phyloP scores from a whole-genome alignment of 2,113 vertebrate species.

The Pungitius pungitius region DNA sequence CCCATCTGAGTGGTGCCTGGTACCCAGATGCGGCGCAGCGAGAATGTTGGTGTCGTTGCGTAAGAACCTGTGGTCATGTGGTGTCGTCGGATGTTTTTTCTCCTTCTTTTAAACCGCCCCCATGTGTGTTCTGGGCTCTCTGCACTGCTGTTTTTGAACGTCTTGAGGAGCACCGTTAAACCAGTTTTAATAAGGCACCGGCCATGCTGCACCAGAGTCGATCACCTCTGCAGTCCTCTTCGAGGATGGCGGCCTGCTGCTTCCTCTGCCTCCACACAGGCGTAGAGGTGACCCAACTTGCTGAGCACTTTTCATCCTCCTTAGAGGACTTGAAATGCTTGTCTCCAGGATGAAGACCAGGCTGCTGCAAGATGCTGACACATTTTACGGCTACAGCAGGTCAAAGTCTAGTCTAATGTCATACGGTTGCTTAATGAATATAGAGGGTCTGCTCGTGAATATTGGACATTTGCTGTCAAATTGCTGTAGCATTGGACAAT shows the following conservation, averaged over 20 bases:
- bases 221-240: conserved; percentile 38
- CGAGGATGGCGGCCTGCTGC: neutral
- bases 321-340: neutral
- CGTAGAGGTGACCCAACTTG: neutral
- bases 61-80: neutral
- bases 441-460: neutral
- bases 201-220: conserved; percentile 31
- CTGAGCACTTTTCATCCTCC: neutral
- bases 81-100: conserved; percentile 8
- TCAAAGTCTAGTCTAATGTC: neutral
- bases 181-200: neutral
- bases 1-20: neutral
- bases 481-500: neutral
- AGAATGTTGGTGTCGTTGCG: neutral
- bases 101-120: neutral
- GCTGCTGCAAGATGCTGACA: neutral
- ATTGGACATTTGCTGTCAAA: neutral
- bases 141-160: neutral
- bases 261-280: neutral
- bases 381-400: neutral
- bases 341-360: neutral
- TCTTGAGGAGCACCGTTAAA: neutral
- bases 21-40: neutral
- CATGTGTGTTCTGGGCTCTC: neutral
- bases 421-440: neutral